These are phyloP conservation scores for Pterocles orientalis DNA, from an alignment of 2,113 vertebrate species.

Conservation along the genomic window DNA sequence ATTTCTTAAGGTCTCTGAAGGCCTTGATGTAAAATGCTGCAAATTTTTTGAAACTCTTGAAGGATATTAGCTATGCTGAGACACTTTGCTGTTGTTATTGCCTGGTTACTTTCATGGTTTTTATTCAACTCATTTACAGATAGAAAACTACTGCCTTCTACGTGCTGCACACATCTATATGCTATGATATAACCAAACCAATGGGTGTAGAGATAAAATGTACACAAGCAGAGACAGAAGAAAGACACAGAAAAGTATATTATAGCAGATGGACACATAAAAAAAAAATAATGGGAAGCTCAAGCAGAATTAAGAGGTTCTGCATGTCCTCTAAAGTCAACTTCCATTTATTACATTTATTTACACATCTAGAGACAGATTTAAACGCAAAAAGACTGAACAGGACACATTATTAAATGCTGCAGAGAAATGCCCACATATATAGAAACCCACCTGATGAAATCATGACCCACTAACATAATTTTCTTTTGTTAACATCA, in stretches of 20 bases:
- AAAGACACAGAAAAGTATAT: not conserved
- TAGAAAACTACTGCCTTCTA: not conserved
- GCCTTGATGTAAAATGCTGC: not conserved
- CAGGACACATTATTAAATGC: not conserved
- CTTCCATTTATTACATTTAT: not conserved
- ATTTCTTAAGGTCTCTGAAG: not conserved
- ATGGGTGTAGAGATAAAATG: not conserved
- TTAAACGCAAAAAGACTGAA: not conserved
- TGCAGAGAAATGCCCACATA: not conserved
- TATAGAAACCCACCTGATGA: not conserved
- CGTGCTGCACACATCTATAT: not conserved
- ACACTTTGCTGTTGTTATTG: not conserved
- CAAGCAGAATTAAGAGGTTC: not conserved
- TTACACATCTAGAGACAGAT: not conserved
- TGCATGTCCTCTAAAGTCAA: not conserved
- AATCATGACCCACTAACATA: not conserved
- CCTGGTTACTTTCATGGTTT: not conserved
- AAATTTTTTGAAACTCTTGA: not conserved
- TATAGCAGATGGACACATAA: not conserved
- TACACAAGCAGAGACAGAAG: not conserved
- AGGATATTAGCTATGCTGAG: rapidly evolving
- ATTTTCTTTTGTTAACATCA: not conserved
- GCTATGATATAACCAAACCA: not conserved
- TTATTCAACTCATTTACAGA: not conserved
- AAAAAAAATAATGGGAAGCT: not conserved